Evolutionary conservation across 2,113 vertebrate genomes (phyloP).

Genomic region (Nothobranchius furzeri): DNA sequence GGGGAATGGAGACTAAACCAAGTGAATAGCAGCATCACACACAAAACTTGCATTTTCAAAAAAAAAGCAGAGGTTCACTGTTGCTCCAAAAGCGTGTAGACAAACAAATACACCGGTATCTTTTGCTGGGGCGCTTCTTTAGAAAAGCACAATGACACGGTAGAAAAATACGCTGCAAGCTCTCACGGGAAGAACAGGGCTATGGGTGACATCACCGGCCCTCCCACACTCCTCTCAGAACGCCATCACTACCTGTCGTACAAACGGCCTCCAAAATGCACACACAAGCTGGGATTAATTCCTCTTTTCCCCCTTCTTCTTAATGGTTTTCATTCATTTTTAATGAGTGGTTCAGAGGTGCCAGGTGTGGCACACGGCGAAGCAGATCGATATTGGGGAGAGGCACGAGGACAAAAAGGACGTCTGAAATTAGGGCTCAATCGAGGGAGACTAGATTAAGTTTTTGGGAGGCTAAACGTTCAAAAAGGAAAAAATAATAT

Average conservation of each 20-base stretch:
- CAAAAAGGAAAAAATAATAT: not conserved
- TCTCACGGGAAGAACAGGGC: conserved; percentile 34
- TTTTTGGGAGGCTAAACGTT: not conserved
- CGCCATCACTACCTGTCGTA: conserved; percentile 51
- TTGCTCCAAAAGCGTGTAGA: conserved; percentile 33
- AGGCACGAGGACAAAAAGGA: conserved; percentile 27
- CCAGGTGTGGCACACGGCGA: conserved; percentile 59
- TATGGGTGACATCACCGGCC: conserved; percentile 60
- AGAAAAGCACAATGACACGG: conserved; percentile 51
- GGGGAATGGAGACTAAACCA: not conserved
- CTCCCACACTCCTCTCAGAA: conserved; percentile 41
- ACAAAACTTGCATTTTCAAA: no score
- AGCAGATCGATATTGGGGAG: conserved; percentile 38
- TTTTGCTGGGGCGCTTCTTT: conserved; percentile 14
- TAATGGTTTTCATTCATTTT: conserved; percentile 48
- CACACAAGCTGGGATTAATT: conserved; percentile 43
- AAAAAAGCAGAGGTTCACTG: not conserved
- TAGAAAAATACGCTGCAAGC: conserved; percentile 46
- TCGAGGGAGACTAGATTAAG: conserved; percentile 18
- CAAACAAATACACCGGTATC: conserved; percentile 41
- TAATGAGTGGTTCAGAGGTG: conserved; percentile 38
- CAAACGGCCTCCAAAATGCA: conserved; percentile 41
- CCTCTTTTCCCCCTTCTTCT: conserved; percentile 44
- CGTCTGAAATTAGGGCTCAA: conserved; percentile 13
- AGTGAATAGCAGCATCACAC: no score